These are phyloP conservation scores for Calephelis nemesis DNA, from an alignment of 1,140 invertebrate species.

Conservation along the genomic window DNA sequence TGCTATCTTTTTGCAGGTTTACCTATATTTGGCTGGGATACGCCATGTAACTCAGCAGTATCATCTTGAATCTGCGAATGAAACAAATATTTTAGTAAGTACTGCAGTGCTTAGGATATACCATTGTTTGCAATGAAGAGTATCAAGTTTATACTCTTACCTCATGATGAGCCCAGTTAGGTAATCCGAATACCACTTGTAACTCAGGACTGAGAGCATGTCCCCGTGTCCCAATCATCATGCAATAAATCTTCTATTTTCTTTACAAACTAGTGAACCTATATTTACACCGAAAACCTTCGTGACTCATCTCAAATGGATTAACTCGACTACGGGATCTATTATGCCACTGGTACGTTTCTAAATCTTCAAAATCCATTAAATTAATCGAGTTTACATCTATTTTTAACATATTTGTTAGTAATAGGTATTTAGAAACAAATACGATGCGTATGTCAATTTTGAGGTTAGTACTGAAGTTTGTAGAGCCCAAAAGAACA, in stretches of 20 bases:
- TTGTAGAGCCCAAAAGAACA: too few relatives aligned
- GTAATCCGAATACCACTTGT: slow-evolving; percentile 3
- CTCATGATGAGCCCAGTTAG: slow-evolving; percentile 23
- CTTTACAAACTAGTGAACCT: too few relatives aligned
- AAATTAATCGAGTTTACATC: slow-evolving; percentile 3
- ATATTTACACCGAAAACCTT: not conserved
- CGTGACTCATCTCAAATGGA: slow-evolving; percentile 20
- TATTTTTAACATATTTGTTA: slow-evolving; percentile 1
- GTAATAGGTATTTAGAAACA: not conserved
- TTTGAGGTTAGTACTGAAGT: too few relatives aligned
- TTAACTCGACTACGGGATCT: slow-evolving; percentile 15
- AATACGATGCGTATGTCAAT: not conserved
- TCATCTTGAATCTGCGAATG: slow-evolving; percentile 15
- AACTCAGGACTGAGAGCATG: not conserved
- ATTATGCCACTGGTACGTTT: not conserved
- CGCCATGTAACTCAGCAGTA: slow-evolving; percentile 23
- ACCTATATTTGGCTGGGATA: slow-evolving; percentile 25
- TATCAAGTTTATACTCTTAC: not conserved
- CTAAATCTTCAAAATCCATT: slow-evolving; percentile 13
- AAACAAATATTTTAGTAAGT: not conserved
- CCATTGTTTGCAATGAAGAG: not conserved
- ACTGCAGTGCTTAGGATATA: not conserved
- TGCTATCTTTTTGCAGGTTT: slow-evolving; percentile 32
- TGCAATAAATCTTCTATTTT: slow-evolving; percentile 3
- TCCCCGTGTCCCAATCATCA: not conserved